Conservation (phyloP, 1,140 invertebrate genomes). For the Aphidius ervi region DNA sequence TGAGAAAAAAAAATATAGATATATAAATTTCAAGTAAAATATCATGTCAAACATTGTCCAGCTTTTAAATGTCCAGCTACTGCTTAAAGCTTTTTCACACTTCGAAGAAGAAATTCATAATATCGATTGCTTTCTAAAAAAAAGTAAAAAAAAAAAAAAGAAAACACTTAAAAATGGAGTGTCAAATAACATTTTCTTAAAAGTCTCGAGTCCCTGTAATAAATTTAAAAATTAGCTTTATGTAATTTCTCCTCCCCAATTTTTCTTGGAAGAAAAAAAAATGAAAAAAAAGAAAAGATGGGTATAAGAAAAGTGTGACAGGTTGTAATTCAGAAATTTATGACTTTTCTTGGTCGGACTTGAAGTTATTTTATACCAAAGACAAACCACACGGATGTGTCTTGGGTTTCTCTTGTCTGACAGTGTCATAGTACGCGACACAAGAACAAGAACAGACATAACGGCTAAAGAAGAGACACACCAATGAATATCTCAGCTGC, state of each 20-base stretch:
- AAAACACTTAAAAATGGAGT: no score
- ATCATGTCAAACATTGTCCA: no score
- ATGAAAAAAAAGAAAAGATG: conserved; percentile 17
- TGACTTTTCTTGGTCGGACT: conserved; percentile 35
- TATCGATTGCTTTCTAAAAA: no score
- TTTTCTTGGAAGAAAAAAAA: neutral
- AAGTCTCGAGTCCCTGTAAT: no score
- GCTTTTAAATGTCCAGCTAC: no score
- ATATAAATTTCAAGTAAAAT: no score
- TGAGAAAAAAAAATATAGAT: no score
- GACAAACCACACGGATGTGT: conserved; percentile 32
- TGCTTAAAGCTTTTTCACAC: neutral
- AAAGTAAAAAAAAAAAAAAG: no score
- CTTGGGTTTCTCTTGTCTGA: neutral
- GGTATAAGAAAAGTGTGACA: conserved; percentile 7
- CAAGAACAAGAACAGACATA: neutral
- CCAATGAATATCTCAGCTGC: conserved; percentile 47
- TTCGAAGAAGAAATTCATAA: neutral
- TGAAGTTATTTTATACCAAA: conserved; percentile 43
- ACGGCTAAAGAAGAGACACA: conserved; percentile 18
- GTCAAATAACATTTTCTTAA: no score
- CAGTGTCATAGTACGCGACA: neutral
- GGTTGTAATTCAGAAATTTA: conserved; percentile 43
- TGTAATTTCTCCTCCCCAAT: no score
- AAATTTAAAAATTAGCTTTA: no score